A percentile compares a stretch with the other conserved stretches of the same genome.
phyloP scores from a whole-genome alignment of 2,888 invertebrate genomes.

The Deilephila elpenor region DNA sequence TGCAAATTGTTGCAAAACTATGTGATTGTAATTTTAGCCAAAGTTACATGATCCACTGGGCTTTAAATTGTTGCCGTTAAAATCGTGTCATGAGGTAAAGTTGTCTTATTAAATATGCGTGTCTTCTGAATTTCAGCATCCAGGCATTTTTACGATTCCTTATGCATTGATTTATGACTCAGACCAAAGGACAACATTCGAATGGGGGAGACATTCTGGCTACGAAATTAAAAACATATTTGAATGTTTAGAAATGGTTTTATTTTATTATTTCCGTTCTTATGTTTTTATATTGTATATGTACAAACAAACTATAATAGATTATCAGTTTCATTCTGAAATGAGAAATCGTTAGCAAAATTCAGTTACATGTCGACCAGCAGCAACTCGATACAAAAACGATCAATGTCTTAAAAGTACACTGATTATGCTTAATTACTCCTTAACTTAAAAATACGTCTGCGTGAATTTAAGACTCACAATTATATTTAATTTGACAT shows the following conservation, averaged over 20 bases:
- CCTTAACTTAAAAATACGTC: slow-evolving; percentile 81
- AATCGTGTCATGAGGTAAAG: too few species aligned
- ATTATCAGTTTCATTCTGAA: slow-evolving; percentile 79
- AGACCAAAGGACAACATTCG: not conserved
- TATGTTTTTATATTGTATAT: slow-evolving; percentile 82
- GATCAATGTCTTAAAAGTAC: slow-evolving; percentile 72
- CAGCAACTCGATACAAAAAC: slow-evolving; percentile 63
- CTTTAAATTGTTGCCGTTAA: too few species aligned
- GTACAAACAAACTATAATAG: slow-evolving; percentile 84
- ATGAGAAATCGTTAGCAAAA: slow-evolving; percentile 77
- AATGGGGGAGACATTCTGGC: not conserved
- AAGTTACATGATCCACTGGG: too few species aligned
- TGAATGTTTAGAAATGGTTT: slow-evolving; percentile 81
- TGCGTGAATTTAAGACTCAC: slow-evolving; percentile 70
- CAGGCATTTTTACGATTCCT: too few species aligned
- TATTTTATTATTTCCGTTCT: slow-evolving; percentile 82
- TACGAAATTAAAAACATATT: slow-evolving; percentile 48
- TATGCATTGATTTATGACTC: too few species aligned
- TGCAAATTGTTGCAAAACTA: too few species aligned
- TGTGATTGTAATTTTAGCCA: too few species aligned
- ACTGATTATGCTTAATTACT: slow-evolving; percentile 78
- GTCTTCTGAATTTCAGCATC: too few species aligned
- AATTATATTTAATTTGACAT: slow-evolving; percentile 73
- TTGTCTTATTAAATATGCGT: too few species aligned
- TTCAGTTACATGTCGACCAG: slow-evolving; percentile 67